Base-by-base conservation (phyloP, 1,140 invertebrate species). In the Calliphora vicina region DNA sequence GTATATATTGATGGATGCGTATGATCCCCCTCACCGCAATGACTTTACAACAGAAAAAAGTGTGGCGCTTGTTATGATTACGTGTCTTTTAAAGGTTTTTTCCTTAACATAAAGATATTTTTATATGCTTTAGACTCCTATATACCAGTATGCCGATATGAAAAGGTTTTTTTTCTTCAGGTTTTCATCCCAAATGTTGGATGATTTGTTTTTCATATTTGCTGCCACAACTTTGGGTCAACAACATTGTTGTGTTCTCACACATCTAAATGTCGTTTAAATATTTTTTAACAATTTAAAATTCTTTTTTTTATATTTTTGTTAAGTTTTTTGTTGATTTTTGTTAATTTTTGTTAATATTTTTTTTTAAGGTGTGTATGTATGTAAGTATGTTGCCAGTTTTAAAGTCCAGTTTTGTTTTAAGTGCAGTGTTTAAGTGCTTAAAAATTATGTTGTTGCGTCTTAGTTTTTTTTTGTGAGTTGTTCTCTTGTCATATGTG, bases 371-470 rank as follows among this genome's bases (percentile, higher is more conserved):
- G 35, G 35, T 35, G 35, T 35, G 35, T 8, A 10, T 35, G 35
- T 35, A 10, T 35, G 35, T 35, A 35, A 8, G 10, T 35, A 35
- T 35, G 10, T 35, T 35, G 35, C 10, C 35, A 67, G 23, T 27
- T 27, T 81, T 67, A 71, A 67, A 67, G 80, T 71, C 80, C 45
- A 71, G 80, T 81, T 71, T 78, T 78, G 80, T 81, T 71, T 78
- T 78, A 78, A 43, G 74, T 78, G 74, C 74, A 78, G 35, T 27
- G 29, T 35, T 35, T 81, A 71, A 61, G 61, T 81, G 80, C n/a
- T 81, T 17, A 76, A 76, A 71, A 61, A 81, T 81, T 81, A 71
- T 81, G 61, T 81, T 81, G 80, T 67, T 81, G 50, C 8, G 45
- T 57, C 29, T 78, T 13, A 17, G 26, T 74, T 80, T 26, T 80